Percentiles rank a stretch among this genome's conserved stretches.
These are phyloP conservation scores for Manis pentadactyla DNA, from an alignment of 2,797 vertebrate genomes.

Conservation along the genomic window DNA sequence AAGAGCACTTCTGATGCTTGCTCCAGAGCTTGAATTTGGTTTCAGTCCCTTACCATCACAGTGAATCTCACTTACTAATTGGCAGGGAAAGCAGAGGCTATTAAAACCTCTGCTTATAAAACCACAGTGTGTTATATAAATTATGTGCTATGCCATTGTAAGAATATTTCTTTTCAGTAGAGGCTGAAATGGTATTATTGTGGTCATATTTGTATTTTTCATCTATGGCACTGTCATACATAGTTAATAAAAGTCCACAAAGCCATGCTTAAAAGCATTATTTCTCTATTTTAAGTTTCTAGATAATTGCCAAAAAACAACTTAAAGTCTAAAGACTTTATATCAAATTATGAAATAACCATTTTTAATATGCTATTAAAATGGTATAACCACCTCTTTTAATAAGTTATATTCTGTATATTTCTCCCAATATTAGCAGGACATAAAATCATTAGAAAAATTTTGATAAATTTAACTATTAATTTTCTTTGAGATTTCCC, in stretches of 20 bases:
- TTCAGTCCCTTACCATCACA: neutral
- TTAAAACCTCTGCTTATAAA: neutral
- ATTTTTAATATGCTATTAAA: neutral
- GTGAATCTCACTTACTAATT: neutral
- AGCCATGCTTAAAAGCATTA: neutral
- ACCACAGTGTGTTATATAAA: neutral
- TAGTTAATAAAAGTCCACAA: neutral
- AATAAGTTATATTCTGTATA: neutral
- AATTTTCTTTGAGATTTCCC: neutral
- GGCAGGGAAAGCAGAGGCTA: neutral
- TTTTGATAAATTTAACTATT: slow-evolving; percentile 26
- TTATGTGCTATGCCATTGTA: neutral
- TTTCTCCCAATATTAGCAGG: neutral
- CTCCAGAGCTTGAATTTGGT: neutral
- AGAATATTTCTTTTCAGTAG: neutral
- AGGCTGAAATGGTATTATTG: neutral
- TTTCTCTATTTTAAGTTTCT: slow-evolving; percentile 13
- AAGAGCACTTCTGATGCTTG: neutral
- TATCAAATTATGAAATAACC: neutral
- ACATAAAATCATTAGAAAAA: neutral
- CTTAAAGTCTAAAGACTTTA: neutral
- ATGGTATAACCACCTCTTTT: neutral
- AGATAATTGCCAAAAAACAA: neutral
- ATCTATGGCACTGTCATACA: neutral
- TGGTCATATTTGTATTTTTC: neutral